These are phyloP conservation scores for Chloroclysta siterata DNA, from an alignment of 2,888 invertebrate genomes.

Conservation along the genomic window DNA sequence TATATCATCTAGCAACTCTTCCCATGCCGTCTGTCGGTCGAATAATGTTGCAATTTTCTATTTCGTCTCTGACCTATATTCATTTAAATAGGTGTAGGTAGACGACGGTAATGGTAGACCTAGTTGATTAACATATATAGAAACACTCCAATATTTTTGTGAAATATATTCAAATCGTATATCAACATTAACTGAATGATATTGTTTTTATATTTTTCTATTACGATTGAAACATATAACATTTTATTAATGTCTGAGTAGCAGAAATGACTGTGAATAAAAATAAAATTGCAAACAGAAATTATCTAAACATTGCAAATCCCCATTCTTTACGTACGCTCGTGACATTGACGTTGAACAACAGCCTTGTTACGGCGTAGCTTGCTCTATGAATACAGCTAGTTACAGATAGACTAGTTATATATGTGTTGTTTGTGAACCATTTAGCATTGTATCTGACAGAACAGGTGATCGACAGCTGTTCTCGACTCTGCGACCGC, in stretches of 20 bases:
- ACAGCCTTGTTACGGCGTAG: constrained; percentile 43
- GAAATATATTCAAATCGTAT: neutral
- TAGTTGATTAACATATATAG: constrained; percentile 1
- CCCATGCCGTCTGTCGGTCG: constrained; percentile 3
- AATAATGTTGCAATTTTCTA: constrained; percentile 26
- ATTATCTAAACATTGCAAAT: constrained; percentile 18
- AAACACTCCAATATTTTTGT: neutral
- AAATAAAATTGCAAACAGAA: constrained; percentile 10
- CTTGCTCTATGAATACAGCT: constrained; percentile 46
- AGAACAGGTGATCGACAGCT: constrained; percentile 54
- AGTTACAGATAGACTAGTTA: constrained; percentile 26
- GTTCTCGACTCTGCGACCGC: constrained; percentile 50
- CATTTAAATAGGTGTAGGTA: constrained; percentile 22
- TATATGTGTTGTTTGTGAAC: constrained; percentile 29
- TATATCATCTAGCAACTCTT: constrained; percentile 15
- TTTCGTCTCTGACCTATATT: constrained; percentile 33
- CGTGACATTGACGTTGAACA: constrained; percentile 47
- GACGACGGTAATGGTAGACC: neutral
- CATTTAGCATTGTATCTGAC: constrained; percentile 41
- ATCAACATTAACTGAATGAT: neutral
- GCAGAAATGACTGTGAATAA: neutral
- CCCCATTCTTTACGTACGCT: constrained; percentile 31
- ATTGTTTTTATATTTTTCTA: neutral
- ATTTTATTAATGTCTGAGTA: constrained; percentile 1
- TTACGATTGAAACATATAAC: neutral